Evolutionary conservation across 2,797 vertebrate species (phyloP).

Genomic region (Typhlichthys eigenmanni): DNA sequence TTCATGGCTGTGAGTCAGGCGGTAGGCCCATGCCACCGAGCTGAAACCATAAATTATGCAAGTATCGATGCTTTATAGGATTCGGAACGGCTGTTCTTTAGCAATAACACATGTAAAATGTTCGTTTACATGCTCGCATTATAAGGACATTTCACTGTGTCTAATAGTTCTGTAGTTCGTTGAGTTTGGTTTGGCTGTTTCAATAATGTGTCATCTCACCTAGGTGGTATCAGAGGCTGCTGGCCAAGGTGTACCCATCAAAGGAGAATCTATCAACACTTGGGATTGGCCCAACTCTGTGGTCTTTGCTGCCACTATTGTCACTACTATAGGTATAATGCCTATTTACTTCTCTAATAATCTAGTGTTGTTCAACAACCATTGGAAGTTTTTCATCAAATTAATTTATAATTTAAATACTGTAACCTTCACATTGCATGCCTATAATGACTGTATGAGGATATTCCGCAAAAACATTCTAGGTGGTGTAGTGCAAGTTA

Average conservation of each 20-base stretch:
- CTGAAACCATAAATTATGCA: not conserved
- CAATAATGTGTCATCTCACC: not conserved
- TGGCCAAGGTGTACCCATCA: constrained; percentile 89
- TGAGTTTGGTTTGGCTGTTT: not conserved
- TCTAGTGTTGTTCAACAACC: no score
- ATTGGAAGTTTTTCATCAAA: no score
- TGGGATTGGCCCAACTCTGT: constrained; percentile 95
- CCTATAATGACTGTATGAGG: no score
- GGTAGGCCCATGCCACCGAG: no score
- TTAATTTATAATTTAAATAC: no score
- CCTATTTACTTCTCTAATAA: no score
- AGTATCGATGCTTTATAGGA: not conserved
- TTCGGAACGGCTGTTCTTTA: not conserved
- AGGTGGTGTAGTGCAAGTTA: no score
- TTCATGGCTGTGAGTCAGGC: not conserved
- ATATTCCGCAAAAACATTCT: no score
- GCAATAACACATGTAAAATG: not conserved
- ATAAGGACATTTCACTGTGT: not conserved
- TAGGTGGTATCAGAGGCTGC: constrained; percentile 87
- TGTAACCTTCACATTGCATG: no score
- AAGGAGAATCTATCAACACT: constrained; percentile 84
- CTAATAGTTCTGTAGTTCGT: no score
- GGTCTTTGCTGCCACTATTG: constrained; percentile 93
- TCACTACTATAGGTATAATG: constrained; percentile 88
- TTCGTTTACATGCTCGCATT: not conserved